Evolutionary conservation across 2,797 vertebrate species (phyloP), one percentile per base, ranked within the genome.

Genomic region (Crocodylus rhombifer): DNA sequence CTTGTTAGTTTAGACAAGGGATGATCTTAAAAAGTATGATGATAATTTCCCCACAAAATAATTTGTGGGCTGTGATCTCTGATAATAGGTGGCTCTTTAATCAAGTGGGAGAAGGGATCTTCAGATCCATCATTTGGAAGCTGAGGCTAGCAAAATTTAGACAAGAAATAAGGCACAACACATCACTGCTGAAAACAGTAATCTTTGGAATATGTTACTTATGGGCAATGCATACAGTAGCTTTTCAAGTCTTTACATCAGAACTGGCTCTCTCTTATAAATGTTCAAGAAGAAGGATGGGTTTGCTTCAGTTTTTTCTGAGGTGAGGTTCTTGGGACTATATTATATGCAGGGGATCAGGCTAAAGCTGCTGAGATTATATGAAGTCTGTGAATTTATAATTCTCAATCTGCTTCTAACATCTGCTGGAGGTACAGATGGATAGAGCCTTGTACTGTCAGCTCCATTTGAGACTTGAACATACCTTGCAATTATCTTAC

Each of bases 401-500:
- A 13, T 73, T 51, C 69, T 23, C 36, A 36, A 73, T 25, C 25
- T 51, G 36, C 14, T 36, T 73, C 23, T 21, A 73, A 42, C 36
- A 73, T 23, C 4, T 14, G 51, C 42, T 42, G 42, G 23, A 71
- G 42, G 33, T 51, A 36, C 25, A 23, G 36, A 7, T 73, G 69
- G 21, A 25, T 23, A 14, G 36, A 25, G 67, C 84, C 76, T 89
- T 61, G 23, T 56, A 91, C 67, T 84, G 88, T 80, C 86, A 81
- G 91, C 18, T 94, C 85, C 64, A 23, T 77, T 67, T 61, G 78
- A 87, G 76, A 69, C 90, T 84, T 21, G 30, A 74, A 81, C 71
- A 71, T 69, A 87, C 76, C 67, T 90, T 78, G 91, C 91, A 95
- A 95, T 90, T 86, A 69, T 87, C 91, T 92, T 91, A 16, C 69